A percentile compares a stretch with the other conserved stretches of the same genome.
Evolutionary conservation across 1,140 invertebrate genomes (phyloP).

Genomic region (Drosophila funebris): DNA sequence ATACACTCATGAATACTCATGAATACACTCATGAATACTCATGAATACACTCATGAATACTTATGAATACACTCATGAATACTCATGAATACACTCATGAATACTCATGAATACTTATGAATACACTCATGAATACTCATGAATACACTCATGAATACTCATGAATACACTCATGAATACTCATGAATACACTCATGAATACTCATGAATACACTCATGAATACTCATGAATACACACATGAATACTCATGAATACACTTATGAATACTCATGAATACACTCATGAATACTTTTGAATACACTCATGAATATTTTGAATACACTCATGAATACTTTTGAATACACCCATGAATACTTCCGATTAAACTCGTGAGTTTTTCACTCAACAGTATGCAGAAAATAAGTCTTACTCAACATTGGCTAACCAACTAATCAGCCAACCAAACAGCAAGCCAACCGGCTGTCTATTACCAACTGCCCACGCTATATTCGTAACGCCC

Average conservation of each 20-base stretch:
- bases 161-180: no score
- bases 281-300: neutral
- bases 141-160: no score
- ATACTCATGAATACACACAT: neutral
- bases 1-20: neutral
- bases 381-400: neutral
- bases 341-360: neutral
- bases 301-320: neutral
- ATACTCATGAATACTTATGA: no score
- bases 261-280: neutral
- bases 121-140: neutral
- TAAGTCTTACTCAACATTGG: slow-evolving; percentile 1
- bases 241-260: neutral
- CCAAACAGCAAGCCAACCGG: slow-evolving; percentile 8
- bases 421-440: neutral
- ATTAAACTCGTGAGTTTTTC: slow-evolving; percentile 3
- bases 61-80: neutral
- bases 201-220: neutral
- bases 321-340: neutral
- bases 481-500: slow-evolving; percentile 59
- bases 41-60: slow-evolving; percentile 6
- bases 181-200: neutral
- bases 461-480: slow-evolving; percentile 61
- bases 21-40: neutral
- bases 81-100: no score